These are phyloP conservation scores for Catonia carolina DNA, from an alignment of 2,888 invertebrate genomes.

Conservation along the genomic window DNA sequence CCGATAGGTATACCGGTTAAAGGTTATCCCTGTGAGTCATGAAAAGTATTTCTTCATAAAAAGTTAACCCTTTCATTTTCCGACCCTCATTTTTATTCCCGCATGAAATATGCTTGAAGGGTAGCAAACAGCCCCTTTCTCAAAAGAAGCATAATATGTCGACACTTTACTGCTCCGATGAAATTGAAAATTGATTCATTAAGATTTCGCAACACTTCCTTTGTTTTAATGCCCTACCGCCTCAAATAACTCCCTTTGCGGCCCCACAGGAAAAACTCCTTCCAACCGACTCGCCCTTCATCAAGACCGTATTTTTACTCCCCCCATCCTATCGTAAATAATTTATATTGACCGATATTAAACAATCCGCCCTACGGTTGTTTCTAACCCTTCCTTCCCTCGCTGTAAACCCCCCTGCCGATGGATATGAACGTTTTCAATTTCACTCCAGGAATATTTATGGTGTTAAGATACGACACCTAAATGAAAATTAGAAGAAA, in stretches of 20 bases:
- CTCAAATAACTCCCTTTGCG: slow-evolving; percentile 9
- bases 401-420: not conserved
- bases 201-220: slow-evolving; percentile 24
- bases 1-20: too few relatives aligned
- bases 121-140: too few relatives aligned
- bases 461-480: slow-evolving; percentile 34
- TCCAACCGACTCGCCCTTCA: slow-evolving; percentile 7
- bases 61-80: slow-evolving; percentile 14
- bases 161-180: slow-evolving; percentile 24
- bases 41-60: slow-evolving; percentile 14
- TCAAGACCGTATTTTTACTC: slow-evolving; percentile 15
- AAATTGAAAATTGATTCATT: slow-evolving; percentile 28
- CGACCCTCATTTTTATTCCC: slow-evolving; percentile 13
- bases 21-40: not conserved
- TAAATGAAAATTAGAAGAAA: slow-evolving; percentile 34
- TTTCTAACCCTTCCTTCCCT: slow-evolving; percentile 21
- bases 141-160: slow-evolving; percentile 15
- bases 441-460: slow-evolving; percentile 27
- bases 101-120: slow-evolving; percentile 11
- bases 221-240: slow-evolving; percentile 13
- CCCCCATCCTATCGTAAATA: slow-evolving; percentile 21
- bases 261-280: slow-evolving; percentile 11
- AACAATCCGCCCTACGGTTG: slow-evolving; percentile 25
- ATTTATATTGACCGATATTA: slow-evolving; percentile 27
- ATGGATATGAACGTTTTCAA: slow-evolving; percentile 2